Evolutionary conservation across 2,888 invertebrate species (phyloP).

Genomic region (Cheilosia pagana): DNA sequence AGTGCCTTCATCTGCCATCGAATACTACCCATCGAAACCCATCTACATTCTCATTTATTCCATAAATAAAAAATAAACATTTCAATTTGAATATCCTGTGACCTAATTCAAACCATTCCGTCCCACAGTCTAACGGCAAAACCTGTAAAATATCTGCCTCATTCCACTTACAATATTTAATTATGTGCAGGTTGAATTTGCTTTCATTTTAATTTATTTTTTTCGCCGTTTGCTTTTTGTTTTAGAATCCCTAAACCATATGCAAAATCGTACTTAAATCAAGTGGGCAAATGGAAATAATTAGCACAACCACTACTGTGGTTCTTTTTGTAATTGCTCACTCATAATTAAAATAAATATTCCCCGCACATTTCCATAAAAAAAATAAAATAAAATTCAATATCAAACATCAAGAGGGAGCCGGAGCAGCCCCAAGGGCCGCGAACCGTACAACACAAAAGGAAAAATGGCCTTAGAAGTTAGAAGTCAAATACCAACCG

Average conservation of each 20-base stretch:
- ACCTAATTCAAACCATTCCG: not conserved
- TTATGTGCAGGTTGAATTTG: slow-evolving; percentile 16
- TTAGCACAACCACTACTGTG: no score
- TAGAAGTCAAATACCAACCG: not conserved
- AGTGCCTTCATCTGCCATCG: no score
- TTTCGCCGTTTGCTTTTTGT: not conserved
- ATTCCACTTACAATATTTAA: slow-evolving; percentile 4
- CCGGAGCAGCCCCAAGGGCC: slow-evolving; percentile 12
- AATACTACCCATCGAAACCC: no score
- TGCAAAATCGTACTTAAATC: slow-evolving; percentile 14
- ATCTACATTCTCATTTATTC: not conserved
- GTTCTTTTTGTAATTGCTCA: slow-evolving; percentile 10
- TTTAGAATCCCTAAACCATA: not conserved
- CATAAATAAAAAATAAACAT: not conserved
- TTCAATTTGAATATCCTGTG: slow-evolving; percentile 4
- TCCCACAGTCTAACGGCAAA: not conserved
- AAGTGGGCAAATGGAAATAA: slow-evolving; percentile 19
- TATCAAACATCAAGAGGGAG: slow-evolving; percentile 4
- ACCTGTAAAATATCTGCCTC: slow-evolving; percentile 6
- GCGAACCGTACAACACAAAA: not conserved
- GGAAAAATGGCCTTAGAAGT: not conserved
- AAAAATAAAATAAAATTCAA: slow-evolving; percentile 15
- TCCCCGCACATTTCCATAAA: slow-evolving; percentile 2
- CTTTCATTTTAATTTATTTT: not conserved
- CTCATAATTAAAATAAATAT: slow-evolving; percentile 30